A percentile compares a stretch with the other conserved stretches of the same genome.
Conservation (phyloP, 2,888 invertebrate species). For the Nemotelus nigrinus region DNA sequence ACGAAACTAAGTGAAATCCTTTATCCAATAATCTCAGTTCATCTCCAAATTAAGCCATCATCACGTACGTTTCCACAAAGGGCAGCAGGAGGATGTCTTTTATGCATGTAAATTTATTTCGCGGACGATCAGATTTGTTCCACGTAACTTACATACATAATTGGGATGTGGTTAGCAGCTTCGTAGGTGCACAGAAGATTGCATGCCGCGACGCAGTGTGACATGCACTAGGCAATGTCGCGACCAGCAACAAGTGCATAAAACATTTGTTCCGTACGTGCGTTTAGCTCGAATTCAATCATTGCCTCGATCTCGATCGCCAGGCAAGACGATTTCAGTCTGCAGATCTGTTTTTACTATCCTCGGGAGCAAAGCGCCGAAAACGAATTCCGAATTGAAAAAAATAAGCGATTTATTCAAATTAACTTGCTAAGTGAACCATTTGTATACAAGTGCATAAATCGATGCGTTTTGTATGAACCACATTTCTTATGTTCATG, state of each 20-base stretch:
- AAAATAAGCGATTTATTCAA: not conserved
- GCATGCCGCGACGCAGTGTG: not conserved
- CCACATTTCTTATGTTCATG: not conserved
- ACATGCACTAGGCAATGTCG: conserved; percentile 4
- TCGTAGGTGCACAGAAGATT: conserved; percentile 32
- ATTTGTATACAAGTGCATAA: no score
- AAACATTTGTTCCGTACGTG: conserved; percentile 8
- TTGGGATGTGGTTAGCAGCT: conserved; percentile 16
- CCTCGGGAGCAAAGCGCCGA: no score
- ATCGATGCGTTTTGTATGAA: not conserved
- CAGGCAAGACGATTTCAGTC: no score
- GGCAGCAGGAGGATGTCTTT: conserved; percentile 26
- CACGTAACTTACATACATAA: conserved; percentile 41
- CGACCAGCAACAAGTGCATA: conserved; percentile 19
- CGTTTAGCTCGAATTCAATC: not conserved
- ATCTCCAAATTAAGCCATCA: conserved; percentile 50
- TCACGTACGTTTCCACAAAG: conserved; percentile 31
- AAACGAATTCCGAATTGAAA: not conserved
- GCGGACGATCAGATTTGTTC: conserved; percentile 39
- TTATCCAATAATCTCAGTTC: conserved; percentile 28
- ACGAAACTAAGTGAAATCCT: conserved; percentile 32
- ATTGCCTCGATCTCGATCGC: no score
- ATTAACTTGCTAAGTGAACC: no score
- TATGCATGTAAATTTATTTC: conserved; percentile 36
- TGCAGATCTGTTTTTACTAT: no score